These are phyloP conservation scores for Cyprinodon diabolis DNA, from an alignment of 2,797 vertebrate genomes.

Conservation along the genomic window DNA sequence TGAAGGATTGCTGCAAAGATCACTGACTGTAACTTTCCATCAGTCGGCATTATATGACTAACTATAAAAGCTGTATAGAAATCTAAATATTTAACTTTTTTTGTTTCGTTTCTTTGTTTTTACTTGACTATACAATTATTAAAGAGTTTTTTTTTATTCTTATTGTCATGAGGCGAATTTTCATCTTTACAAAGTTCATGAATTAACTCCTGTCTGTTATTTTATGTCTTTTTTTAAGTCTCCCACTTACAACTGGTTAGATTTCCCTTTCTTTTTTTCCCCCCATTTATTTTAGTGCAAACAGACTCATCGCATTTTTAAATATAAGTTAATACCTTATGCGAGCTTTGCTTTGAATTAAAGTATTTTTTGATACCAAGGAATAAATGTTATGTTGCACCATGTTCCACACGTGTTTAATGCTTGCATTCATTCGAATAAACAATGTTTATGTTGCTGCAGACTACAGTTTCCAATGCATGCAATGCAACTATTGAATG, in stretches of 20 bases:
- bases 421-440: not conserved
- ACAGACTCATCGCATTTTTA: not conserved
- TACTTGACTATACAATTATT: too few relatives aligned
- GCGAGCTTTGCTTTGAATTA: not conserved
- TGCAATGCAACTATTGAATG: too few relatives aligned
- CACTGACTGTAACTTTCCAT: not conserved
- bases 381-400: not conserved
- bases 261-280: too few relatives aligned
- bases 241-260: too few relatives aligned
- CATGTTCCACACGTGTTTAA: not conserved
- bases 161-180: too few relatives aligned
- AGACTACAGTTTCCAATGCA: too few relatives aligned
- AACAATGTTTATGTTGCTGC: not conserved
- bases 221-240: not conserved
- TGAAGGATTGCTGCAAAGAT: not conserved
- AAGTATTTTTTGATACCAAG: not conserved
- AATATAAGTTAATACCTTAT: not conserved
- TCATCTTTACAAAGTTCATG: too few relatives aligned
- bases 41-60: not conserved
- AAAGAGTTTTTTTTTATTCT: too few relatives aligned
- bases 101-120: too few relatives aligned
- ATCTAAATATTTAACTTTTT: not conserved
- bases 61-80: not conserved
- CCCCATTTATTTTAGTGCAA: not conserved
- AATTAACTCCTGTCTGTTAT: not conserved